Conservation (phyloP, 2,113 vertebrate species). For the Seriola rivoliana region DNA sequence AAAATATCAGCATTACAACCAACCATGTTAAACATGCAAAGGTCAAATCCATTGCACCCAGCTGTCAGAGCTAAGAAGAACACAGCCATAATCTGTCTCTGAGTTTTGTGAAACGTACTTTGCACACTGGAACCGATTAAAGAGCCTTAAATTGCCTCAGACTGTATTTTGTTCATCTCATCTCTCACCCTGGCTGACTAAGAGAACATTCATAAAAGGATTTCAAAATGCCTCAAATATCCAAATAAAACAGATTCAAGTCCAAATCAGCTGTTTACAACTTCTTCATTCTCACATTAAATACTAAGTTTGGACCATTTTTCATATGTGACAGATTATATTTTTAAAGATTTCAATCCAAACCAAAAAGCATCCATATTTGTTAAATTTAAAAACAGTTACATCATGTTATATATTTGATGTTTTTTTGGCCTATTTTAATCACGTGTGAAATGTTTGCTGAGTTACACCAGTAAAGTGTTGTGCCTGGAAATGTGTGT, state of each 20-base stretch:
- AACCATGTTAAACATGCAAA: background rate
- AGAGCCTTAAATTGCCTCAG: slow-evolving; percentile 28
- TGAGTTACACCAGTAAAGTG: slow-evolving; percentile 20
- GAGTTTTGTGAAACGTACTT: background rate
- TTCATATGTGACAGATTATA: background rate
- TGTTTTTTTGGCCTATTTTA: background rate
- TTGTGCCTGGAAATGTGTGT: slow-evolving; percentile 9
- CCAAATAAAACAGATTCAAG: background rate
- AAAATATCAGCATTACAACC: background rate
- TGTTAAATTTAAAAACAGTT: background rate
- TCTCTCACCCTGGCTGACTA: slow-evolving; percentile 4
- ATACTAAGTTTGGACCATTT: background rate
- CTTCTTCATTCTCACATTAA: background rate
- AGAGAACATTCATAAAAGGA: slow-evolving; percentile 23
- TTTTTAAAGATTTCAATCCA: background rate
- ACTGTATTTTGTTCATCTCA: slow-evolving; percentile 46
- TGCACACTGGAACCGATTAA: slow-evolving; percentile 63
- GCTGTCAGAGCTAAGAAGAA: background rate
- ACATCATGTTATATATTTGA: background rate
- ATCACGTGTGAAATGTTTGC: background rate
- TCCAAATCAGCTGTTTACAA: background rate
- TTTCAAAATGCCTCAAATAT: slow-evolving; percentile 32
- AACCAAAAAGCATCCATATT: background rate
- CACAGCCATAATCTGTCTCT: background rate
- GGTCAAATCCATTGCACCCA: slow-evolving; percentile 6